phyloP scores from a whole-genome alignment of 2,113 vertebrate genomes.

The Calidris pygmaea region DNA sequence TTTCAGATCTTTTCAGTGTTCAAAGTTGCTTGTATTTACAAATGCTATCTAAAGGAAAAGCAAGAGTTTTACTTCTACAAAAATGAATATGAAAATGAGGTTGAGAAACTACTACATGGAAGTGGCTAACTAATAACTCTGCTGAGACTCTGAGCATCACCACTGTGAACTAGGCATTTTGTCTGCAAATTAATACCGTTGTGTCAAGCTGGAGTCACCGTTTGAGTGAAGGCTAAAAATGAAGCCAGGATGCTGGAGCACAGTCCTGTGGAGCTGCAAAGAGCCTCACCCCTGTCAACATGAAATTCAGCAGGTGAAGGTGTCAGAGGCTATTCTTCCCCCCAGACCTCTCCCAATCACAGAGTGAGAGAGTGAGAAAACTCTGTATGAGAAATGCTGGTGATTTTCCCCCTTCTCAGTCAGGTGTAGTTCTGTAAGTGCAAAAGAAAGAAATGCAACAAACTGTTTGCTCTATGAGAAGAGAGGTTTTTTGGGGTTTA shows the following conservation, averaged over 20 bases:
- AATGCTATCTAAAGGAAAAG: background rate
- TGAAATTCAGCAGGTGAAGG: background rate
- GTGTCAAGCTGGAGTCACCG: background rate
- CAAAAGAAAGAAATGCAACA: background rate
- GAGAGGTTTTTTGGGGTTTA: fast-evolving
- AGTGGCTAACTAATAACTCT: background rate
- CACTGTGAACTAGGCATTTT: background rate
- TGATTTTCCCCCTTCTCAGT: background rate
- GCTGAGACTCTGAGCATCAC: background rate
- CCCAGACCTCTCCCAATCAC: background rate
- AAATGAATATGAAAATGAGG: background rate
- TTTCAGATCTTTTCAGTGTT: background rate
- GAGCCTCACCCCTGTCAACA: background rate
- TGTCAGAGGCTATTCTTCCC: background rate
- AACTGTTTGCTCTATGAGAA: background rate
- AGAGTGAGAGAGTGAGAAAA: fast-evolving
- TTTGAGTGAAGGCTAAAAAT: background rate
- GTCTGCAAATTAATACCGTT: background rate
- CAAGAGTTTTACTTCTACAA: background rate
- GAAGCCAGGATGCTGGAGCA: background rate
- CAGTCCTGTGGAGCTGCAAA: background rate
- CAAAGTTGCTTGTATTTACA: background rate
- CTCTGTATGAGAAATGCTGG: background rate
- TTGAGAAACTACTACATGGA: background rate
- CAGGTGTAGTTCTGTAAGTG: background rate